Evolutionary conservation across 2,113 vertebrate species (phyloP).

Genomic region (Prionailurus viverrinus): DNA sequence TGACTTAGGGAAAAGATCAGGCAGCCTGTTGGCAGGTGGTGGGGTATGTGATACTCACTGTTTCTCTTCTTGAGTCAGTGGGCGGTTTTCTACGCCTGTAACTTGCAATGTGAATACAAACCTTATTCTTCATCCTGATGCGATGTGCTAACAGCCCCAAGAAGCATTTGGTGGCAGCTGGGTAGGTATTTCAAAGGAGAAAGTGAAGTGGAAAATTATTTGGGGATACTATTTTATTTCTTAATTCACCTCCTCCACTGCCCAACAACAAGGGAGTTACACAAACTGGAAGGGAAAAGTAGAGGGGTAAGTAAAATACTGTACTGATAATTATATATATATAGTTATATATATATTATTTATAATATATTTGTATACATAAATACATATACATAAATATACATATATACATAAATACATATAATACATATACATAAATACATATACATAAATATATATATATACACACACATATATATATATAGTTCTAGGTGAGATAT

Average conservation of each 20-base stretch:
- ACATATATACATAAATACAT: not conserved
- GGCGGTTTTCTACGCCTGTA: not conserved
- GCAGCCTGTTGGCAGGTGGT: not conserved
- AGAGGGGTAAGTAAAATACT: not conserved
- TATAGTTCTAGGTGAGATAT: not conserved
- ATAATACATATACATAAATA: too few relatives aligned
- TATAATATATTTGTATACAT: too few relatives aligned
- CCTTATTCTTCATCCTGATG: not conserved
- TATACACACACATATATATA: not conserved
- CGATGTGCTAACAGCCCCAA: not conserved
- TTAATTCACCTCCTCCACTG: not conserved
- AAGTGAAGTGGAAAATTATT: not conserved
- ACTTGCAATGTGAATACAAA: not conserved
- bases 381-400: not conserved
- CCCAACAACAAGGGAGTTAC: not conserved
- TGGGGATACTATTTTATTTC: not conserved
- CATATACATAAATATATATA: too few relatives aligned
- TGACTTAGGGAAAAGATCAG: constrained; percentile 48
- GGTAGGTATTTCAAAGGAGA: not conserved
- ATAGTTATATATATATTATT: too few relatives aligned
- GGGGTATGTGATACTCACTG: not conserved
- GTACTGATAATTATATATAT: not conserved
- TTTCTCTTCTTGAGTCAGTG: constrained; percentile 5
- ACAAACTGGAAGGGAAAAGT: not conserved
- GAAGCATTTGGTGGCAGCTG: not conserved